Percentiles rank a stretch among this genome's conserved stretches.
Conservation (phyloP, 2,797 vertebrate genomes). For the Tinamus major region DNA sequence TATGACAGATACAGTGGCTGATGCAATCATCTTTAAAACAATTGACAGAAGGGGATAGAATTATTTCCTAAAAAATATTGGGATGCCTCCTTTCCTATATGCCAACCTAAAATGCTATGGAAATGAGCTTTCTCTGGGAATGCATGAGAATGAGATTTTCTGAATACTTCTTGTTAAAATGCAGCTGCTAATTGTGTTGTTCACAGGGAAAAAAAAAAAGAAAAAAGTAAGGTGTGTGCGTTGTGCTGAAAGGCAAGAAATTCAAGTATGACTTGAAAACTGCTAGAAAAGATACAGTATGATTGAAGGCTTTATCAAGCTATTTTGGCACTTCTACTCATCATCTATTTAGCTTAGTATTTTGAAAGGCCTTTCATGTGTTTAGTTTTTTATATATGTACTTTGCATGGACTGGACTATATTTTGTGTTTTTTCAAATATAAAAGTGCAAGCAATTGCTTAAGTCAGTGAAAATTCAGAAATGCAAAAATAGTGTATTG, state of each 20-base stretch:
- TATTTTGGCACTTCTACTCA: conserved; percentile 23
- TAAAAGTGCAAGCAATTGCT: not conserved
- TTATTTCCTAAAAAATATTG: not conserved
- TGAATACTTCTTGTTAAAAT: conserved; percentile 47
- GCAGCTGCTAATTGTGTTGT: conserved; percentile 51
- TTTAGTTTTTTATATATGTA: not conserved
- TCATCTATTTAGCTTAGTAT: conserved; percentile 20
- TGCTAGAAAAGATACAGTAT: conserved; percentile 47
- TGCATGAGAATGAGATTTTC: conserved; percentile 48
- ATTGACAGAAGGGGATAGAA: not conserved
- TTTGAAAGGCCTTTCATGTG: conserved; percentile 27
- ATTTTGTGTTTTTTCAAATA: conserved; percentile 9
- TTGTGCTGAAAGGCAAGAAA: conserved; percentile 59
- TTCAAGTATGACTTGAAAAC: conserved; percentile 62
- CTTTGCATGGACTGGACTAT: not conserved
- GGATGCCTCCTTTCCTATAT: not conserved
- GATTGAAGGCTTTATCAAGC: conserved; percentile 48
- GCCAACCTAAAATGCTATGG: not conserved
- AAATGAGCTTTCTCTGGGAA: conserved; percentile 40
- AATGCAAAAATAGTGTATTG: not conserved
- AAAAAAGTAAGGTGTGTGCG: not conserved
- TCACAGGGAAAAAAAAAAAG: conserved; percentile 30
- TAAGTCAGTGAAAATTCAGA: not conserved
- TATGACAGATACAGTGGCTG: not conserved
- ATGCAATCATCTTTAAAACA: not conserved